Base-by-base conservation (phyloP, 37 sponge, comb jelly and placozoan genomes). In the Tethya wilhelma region DNA sequence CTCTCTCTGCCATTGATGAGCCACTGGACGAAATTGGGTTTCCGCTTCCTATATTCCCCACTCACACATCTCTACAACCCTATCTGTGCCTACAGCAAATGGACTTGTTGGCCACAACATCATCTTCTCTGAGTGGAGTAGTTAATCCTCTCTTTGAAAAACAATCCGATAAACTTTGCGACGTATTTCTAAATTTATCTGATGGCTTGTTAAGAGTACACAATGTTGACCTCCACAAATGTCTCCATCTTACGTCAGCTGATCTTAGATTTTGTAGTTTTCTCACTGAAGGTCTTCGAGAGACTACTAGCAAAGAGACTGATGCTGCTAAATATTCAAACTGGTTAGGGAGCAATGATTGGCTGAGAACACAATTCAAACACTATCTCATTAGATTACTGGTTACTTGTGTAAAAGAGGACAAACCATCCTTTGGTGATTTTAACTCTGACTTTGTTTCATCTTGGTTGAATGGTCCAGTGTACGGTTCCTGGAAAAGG, bases 271-370 rank as follows among this genome's bases (percentile, higher is more conserved):
- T 93, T 44, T 84, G 83, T 60, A 38, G 45, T 5, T 33, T 67
- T 23, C 7, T 92, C 4, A 38, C 63, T 22, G 44, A 66, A 28
- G 60, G 30, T 1, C 22, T 81, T 0, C 46, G 36, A 44, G 78
- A 41, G 3, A 46, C 23, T 40, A 32, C 34, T 34, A n/a, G 9
- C 0, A 38, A 20, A 29, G 29, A 33, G 20, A 44, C 5, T 31
- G 23, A 57, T 30, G 31, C 23, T 7, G 28, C 30, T 1, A 33
- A 59, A 20, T 70, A 42, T 45, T 56, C 67, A n/a, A 57, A 64
- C 28, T 94, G 92, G 92, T 33, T 65, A 19, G 95, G 95, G 12
- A 90, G 95, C 41, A 74, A 87, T 29, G 95, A 87, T 23, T 94
- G 92, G 87, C 56, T 94, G 9, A 46, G 79, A 26, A 29, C 64